These are phyloP conservation scores for Microtus montanus DNA, from an alignment of 2,113 vertebrate genomes.

Conservation along the genomic window DNA sequence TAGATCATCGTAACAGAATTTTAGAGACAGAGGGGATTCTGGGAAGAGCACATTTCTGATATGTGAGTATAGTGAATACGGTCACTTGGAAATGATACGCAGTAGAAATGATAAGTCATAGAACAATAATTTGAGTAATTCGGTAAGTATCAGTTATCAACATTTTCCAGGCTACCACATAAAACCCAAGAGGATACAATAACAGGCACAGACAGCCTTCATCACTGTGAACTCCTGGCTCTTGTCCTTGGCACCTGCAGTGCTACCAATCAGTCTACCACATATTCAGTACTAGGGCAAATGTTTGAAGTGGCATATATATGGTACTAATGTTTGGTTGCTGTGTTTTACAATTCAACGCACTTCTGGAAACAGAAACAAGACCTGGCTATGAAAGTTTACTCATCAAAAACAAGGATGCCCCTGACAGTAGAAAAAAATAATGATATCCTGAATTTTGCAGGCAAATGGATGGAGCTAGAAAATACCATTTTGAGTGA, in stretches of 20 bases:
- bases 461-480: no score
- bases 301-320: neutral
- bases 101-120: neutral
- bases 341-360: neutral
- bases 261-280: neutral
- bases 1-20: neutral
- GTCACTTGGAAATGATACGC: neutral
- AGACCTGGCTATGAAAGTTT: neutral
- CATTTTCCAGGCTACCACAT: neutral
- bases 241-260: neutral
- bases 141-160: conserved; percentile 18
- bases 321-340: neutral
- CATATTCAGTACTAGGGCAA: neutral
- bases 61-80: neutral
- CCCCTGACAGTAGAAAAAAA: no score
- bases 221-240: neutral
- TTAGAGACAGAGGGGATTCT: conserved; percentile 7
- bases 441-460: no score
- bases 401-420: neutral
- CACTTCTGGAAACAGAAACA: neutral
- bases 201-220: neutral
- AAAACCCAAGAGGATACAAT: neutral
- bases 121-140: conserved; percentile 24
- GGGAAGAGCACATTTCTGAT: neutral
- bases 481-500: no score